phyloP scores from a whole-genome alignment of 2,797 vertebrate genomes.

The Tinamus major region DNA sequence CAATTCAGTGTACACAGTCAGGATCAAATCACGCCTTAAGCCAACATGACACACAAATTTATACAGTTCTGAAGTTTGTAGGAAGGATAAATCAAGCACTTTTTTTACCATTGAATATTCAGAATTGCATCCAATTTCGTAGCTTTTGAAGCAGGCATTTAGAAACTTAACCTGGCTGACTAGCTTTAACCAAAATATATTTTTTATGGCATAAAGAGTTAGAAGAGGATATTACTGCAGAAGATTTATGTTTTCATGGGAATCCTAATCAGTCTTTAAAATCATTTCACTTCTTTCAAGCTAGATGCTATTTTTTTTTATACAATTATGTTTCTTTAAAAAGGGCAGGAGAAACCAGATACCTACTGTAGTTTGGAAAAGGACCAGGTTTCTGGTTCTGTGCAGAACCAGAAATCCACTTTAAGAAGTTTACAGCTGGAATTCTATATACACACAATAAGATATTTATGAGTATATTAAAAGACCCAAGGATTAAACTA shows the following conservation, averaged over 20 bases:
- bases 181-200: not conserved
- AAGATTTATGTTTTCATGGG: constrained; percentile 39
- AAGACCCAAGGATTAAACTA: constrained; percentile 48
- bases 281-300: constrained; percentile 25
- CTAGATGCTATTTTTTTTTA: not conserved
- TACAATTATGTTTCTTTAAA: constrained; percentile 18
- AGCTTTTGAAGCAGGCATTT: not conserved
- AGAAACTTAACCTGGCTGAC: constrained; percentile 9
- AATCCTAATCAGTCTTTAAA: constrained; percentile 47
- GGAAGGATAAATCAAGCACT: not conserved
- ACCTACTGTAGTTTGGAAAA: not conserved
- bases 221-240: constrained; percentile 27
- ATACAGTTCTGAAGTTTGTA: not conserved
- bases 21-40: not conserved
- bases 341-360: not conserved
- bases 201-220: constrained; percentile 26
- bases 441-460: not conserved
- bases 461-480: constrained; percentile 21
- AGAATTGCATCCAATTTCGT: constrained; percentile 23
- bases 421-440: not conserved
- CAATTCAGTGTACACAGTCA: not conserved
- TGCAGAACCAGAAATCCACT: not conserved
- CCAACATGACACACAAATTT: not conserved
- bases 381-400: not conserved
- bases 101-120: constrained; percentile 2